Conservation (phyloP, 2,888 invertebrate species). For the Noctuana brunneofusca region DNA sequence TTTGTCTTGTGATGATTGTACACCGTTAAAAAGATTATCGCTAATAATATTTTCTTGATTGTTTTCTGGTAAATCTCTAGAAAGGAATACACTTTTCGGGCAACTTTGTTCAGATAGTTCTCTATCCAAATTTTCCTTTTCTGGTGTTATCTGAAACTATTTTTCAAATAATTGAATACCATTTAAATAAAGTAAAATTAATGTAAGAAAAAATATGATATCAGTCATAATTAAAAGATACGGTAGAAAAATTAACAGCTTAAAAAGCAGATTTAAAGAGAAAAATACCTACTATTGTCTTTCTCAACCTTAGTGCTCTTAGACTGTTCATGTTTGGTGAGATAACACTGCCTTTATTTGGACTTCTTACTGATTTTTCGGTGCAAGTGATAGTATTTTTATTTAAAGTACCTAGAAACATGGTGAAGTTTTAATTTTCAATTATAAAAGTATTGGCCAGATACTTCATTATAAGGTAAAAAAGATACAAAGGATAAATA, state of each 20-base stretch:
- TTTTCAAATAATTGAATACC: neutral
- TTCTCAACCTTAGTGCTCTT: slow-evolving; percentile 34
- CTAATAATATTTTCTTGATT: slow-evolving; percentile 9
- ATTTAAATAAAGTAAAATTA: no score
- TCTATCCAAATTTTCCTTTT: neutral
- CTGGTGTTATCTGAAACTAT: slow-evolving; percentile 17
- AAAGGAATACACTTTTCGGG: slow-evolving; percentile 14
- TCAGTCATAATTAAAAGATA: neutral
- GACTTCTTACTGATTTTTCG: neutral
- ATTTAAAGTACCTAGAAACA: neutral
- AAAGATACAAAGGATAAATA: no score
- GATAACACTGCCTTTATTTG: neutral
- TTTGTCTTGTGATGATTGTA: neutral
- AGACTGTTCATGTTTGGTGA: slow-evolving; percentile 40
- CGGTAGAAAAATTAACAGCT: neutral
- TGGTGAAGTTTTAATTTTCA: neutral
- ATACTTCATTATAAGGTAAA: no score
- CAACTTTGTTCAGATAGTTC: neutral
- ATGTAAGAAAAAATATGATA: neutral
- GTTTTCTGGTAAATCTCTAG: neutral
- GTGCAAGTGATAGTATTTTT: neutral
- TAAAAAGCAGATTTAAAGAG: no score
- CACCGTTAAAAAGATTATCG: slow-evolving; percentile 11
- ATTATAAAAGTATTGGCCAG: neutral
- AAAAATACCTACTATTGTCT: slow-evolving; percentile 4